Conservation (phyloP, 1,140 invertebrate genomes). For the Drosophila sulfurigaster region DNA sequence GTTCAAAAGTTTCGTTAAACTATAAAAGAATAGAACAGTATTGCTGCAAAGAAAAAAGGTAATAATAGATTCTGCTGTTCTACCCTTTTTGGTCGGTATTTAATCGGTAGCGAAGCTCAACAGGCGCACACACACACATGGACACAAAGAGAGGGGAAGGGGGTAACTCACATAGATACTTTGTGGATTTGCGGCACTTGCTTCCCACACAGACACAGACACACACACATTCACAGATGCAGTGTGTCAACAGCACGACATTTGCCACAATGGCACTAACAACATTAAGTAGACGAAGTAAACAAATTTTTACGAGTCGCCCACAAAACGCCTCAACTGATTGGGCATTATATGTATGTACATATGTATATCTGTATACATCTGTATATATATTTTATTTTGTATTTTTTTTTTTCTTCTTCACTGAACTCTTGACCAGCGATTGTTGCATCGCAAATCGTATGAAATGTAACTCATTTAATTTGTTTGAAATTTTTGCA, state of each 20-base stretch:
- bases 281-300: conserved; percentile 1
- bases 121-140: neutral
- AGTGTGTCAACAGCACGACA: conserved; percentile 21
- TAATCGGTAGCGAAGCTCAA: neutral
- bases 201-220: neutral
- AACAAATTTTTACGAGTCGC: conserved; percentile 29
- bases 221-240: neutral
- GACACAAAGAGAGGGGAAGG: neutral
- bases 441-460: conserved; percentile 9
- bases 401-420: neutral
- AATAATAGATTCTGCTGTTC: neutral
- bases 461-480: conserved; percentile 29
- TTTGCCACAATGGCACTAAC: neutral
- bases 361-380: no score
- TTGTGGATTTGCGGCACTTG: conserved; percentile 4
- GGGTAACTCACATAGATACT: neutral
- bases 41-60: no score
- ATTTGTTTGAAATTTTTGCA: conserved; percentile 43
- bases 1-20: no score
- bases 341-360: neutral
- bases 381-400: neutral
- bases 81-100: neutral
- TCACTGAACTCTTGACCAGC: conserved; percentile 28
- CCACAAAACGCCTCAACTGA: conserved; percentile 11
- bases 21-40: no score